Conservation (phyloP, 2,113 vertebrate species). For the Dicaeum eximium region DNA sequence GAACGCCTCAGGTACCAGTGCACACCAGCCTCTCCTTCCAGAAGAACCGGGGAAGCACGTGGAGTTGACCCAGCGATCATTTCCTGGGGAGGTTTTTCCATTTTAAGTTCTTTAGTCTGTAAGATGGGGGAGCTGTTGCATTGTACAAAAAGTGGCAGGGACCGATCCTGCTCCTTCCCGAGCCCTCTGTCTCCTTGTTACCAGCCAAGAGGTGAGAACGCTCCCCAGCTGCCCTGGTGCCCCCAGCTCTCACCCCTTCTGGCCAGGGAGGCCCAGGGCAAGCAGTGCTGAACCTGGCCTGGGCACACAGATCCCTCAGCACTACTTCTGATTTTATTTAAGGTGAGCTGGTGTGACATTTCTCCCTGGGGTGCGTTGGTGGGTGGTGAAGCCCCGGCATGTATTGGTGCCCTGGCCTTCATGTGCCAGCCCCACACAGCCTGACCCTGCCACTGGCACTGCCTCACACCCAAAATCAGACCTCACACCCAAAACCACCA, state of each 20-base stretch:
- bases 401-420: fast-evolving
- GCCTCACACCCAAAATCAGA: fast-evolving
- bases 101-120: constrained; percentile 42
- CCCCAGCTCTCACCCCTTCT: neutral
- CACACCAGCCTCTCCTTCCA: neutral
- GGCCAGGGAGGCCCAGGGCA: neutral
- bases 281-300: neutral
- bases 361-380: fast-evolving
- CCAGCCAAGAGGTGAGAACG: neutral
- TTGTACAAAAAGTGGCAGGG: neutral
- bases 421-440: fast-evolving
- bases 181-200: neutral
- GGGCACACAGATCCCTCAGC: neutral
- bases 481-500: fast-evolving
- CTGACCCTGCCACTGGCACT: fast-evolving
- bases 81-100: neutral
- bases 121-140: constrained; percentile 74
- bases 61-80: neutral
- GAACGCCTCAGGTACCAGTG: neutral
- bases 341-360: fast-evolving
- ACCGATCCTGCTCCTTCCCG: neutral
- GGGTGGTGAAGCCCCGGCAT: neutral
- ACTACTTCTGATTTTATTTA: fast-evolving
- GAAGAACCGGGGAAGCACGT: neutral
- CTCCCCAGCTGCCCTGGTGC: neutral